These are phyloP conservation scores for Balearica regulorum DNA, from an alignment of 2,797 vertebrate genomes.

Conservation along the genomic window DNA sequence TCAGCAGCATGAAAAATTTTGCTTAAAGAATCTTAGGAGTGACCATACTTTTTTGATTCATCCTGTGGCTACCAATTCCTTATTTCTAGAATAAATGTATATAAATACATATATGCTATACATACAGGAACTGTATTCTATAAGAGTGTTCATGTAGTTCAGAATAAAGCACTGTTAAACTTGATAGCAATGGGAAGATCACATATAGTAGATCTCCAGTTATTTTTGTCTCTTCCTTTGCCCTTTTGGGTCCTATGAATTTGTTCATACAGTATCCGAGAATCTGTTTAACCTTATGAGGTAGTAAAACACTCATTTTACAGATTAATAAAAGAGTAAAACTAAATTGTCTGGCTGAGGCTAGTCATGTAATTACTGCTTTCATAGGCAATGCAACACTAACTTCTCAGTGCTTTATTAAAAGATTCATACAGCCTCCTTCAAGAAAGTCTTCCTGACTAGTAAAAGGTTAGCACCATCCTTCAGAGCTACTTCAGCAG, in stretches of 20 bases:
- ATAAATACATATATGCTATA: not conserved
- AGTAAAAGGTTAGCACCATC: not conserved
- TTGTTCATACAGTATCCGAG: not conserved
- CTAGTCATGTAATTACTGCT: not conserved
- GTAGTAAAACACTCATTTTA: not conserved
- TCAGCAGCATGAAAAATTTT: not conserved
- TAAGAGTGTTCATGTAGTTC: fast-evolving
- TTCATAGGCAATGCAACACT: not conserved
- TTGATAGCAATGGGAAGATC: not conserved
- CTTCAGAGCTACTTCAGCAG: not conserved
- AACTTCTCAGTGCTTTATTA: not conserved
- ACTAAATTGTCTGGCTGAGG: not conserved
- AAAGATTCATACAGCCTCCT: not conserved
- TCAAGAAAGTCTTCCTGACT: not conserved
- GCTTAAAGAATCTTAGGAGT: not conserved
- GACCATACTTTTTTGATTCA: not conserved
- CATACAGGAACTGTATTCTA: not conserved
- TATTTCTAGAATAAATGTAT: not conserved
- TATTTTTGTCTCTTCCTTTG: not conserved
- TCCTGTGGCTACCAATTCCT: not conserved
- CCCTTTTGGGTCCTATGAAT: not conserved
- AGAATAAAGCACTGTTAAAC: not conserved
- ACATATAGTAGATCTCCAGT: not conserved
- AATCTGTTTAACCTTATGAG: not conserved
- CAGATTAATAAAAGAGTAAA: not conserved